Base-by-base conservation (phyloP, 2,113 vertebrate genomes). In the Elaphurus davidianus region DNA sequence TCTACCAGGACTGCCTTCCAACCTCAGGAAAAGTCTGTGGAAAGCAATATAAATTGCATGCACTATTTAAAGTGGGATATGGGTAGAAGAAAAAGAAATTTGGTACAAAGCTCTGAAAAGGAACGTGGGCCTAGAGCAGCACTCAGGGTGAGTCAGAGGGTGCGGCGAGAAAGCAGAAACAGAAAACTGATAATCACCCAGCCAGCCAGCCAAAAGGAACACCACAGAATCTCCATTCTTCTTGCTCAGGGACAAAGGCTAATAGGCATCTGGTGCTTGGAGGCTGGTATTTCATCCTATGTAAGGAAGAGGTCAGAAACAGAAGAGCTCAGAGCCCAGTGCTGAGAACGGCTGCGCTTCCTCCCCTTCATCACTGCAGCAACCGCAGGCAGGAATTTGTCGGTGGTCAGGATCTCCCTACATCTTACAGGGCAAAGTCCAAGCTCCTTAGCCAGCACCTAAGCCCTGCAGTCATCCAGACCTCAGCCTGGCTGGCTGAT, bases 121-220 rank as follows among this genome's bases (percentile, higher is more conserved):
- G 74, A 91, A 47, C 60, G n/a, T 67, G 54, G 10, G 10, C 96
- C 97, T 64, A 33, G 4, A 86, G 86, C 76, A 91, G 94, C 76
- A 91, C 94, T 62, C 50, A 71, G 59, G 47, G 78, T 98, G 98
- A 98, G 94, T 98, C 98, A 98, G 85, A 97, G 97, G 97, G 98
- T 23, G 94, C 60, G 93, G 96, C 21, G 21, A 79, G 82, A 19
- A 81, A 45, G 50, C 91, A 96, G 95, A 97, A 97, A 91, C 54
- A 74, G 94, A 96, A 95, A 89, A 95, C 96, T 95, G 97, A 79
- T 98, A 91, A 97, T 97, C 94, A n/a, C 50, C 12, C 11, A 10
- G 43, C 76, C 59, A 78, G 71, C 86, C 84, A 97, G 97, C 89
- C 89, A 89, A 90, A 93, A 83, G 57, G 33, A 87, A 84, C 3